phyloP scores from a whole-genome alignment of 2,888 invertebrate species.

The Cyclophora punctaria region DNA sequence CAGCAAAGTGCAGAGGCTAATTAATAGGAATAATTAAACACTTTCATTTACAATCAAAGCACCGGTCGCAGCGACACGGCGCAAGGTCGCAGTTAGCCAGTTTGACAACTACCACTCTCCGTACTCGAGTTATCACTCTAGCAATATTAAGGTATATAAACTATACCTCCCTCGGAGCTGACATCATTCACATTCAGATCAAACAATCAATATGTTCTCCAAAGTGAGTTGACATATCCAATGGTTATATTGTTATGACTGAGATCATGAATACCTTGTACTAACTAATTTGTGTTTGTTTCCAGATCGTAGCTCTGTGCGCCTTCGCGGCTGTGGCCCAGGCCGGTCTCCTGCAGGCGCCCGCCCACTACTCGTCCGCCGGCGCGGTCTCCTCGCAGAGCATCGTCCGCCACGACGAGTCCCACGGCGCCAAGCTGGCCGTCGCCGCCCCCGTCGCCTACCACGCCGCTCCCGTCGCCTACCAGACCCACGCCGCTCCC shows the following conservation, averaged over 20 bases:
- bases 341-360: constrained; percentile 44
- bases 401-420: constrained; percentile 51
- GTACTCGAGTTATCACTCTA: constrained; percentile 20
- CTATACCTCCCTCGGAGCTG: constrained; percentile 21
- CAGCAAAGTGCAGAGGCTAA: no score
- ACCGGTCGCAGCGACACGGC: constrained; percentile 18
- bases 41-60: constrained; percentile 3
- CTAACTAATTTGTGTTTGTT: constrained; percentile 1
- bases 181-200: constrained; percentile 32
- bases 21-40: no score
- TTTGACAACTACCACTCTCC: constrained; percentile 37
- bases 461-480: constrained; percentile 26
- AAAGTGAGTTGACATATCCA: constrained; percentile 32
- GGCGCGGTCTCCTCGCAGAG: constrained; percentile 48
- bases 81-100: constrained; percentile 20
- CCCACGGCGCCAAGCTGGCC: constrained; percentile 28
- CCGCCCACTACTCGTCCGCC: constrained; percentile 9
- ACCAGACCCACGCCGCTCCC: constrained; percentile 19
- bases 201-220: constrained; percentile 37
- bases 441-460: constrained; percentile 33
- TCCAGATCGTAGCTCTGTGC: constrained; percentile 56
- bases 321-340: constrained; percentile 56
- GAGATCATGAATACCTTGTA: background rate
- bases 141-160: constrained; percentile 36
- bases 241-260: constrained; percentile 17